Percentiles rank a stretch among this genome's conserved stretches.
phyloP scores from a whole-genome alignment of 1,140 invertebrate genomes.

The Pygmarrhopalites habei region DNA sequence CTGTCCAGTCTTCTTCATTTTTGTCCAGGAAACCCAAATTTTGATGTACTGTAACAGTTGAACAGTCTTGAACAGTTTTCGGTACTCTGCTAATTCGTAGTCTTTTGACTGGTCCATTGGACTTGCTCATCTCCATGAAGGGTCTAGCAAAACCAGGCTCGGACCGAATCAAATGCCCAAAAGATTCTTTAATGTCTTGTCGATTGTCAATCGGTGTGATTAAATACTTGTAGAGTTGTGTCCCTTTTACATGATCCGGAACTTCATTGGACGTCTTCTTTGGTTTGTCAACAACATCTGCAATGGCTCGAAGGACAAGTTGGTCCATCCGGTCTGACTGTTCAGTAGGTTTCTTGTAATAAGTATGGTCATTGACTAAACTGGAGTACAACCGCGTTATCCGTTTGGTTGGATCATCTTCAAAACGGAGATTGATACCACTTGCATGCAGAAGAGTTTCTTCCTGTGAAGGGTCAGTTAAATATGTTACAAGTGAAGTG shows the following conservation, averaged over 20 bases:
- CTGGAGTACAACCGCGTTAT: background rate
- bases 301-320: background rate
- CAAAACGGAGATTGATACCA: background rate
- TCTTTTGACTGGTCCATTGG: background rate
- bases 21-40: background rate
- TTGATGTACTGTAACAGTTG: background rate
- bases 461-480: background rate
- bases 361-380: background rate
- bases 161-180: background rate
- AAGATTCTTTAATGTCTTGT: background rate
- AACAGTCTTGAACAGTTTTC: background rate
- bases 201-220: background rate
- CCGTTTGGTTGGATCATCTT: background rate
- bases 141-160: background rate
- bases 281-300: background rate
- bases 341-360: background rate
- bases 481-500: too few relatives aligned
- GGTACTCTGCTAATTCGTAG: background rate
- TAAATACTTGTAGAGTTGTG: conserved; percentile 1
- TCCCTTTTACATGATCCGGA: background rate
- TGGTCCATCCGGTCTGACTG: background rate
- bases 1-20: background rate
- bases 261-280: background rate
- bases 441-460: background rate
- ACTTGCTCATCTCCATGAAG: background rate